Evolutionary conservation across 30 jellyfish, hydroid and myxozoan genomes (phyloP), one percentile per base, ranked within the genome.

Genomic region (Pseudorhiza aurosa): DNA sequence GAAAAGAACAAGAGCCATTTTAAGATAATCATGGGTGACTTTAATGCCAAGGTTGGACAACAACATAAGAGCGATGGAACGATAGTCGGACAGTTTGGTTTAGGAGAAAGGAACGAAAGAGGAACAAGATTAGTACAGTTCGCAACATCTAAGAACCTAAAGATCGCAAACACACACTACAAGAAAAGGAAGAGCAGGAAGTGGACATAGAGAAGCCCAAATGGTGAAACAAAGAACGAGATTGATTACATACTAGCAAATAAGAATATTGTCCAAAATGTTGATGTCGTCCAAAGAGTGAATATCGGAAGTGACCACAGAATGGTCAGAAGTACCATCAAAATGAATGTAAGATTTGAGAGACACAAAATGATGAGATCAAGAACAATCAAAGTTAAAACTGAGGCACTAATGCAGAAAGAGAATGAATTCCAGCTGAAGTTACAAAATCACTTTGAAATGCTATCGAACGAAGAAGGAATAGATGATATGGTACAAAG

Each of bases 41-140:
- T 55, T 30, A 60, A 60, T 60, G 85, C 70, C 43, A 78, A 60
- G 85, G 83, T 78, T 78, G 90, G 83, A 32, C 83, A 59, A 44
- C 83, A 78, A 9, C 72, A 60, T 18, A 55, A 17, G 19, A 49
- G 85, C 72, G 83, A 78, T 28, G 83, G 83, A 78, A 56, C 73
- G 27, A 78, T 44, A 36, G 79, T 78, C 49, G 83, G 83, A 42
- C 14, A 42, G 44, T 63, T 35, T 78, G 90, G 90, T 28, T 40
- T 59, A 1, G 90, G 90, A 59, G 83, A 43, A 35, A 59, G 83
- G 57, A 78, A 78, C 22, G 83, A 60, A 29, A 78, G 90, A 46
- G 90, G 90, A 59, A 63, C 72, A 10, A 78, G 82, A 33, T 68
- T 75, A 17, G 83, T 75, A 21, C 81, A 75, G 35, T 58, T 53